A percentile compares a stretch with the other conserved stretches of the same genome.
phyloP scores from a whole-genome alignment of 2,888 invertebrate genomes.

The Plusia festucae region DNA sequence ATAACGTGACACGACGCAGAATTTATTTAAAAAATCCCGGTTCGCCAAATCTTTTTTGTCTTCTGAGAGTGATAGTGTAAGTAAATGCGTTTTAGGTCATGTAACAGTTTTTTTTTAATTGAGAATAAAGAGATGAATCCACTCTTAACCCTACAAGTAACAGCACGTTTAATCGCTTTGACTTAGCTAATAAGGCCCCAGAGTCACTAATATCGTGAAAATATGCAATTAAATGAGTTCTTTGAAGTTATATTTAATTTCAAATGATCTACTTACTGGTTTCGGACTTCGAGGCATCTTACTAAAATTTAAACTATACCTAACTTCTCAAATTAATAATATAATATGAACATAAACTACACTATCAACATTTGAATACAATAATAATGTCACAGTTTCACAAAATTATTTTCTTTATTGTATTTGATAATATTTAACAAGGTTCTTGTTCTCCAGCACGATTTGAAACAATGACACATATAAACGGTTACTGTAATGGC shows the following conservation, averaged over 20 bases:
- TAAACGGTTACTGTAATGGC: constrained; percentile 22
- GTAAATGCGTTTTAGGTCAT: too few species aligned
- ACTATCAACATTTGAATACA: background rate
- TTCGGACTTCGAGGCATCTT: constrained; percentile 48
- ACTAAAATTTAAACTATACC: background rate
- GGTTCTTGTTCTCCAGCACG: background rate
- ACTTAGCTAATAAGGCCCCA: too few species aligned
- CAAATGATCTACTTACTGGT: constrained; percentile 41
- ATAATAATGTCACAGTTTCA: background rate
- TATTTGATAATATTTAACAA: background rate
- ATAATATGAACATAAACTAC: background rate
- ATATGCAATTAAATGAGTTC: too few species aligned
- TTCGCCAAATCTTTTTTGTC: too few species aligned
- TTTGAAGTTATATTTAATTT: background rate
- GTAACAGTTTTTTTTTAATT: too few species aligned
- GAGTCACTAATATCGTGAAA: too few species aligned
- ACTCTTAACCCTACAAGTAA: too few species aligned
- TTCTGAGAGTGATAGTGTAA: too few species aligned
- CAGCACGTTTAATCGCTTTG: too few species aligned
- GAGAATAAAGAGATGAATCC: too few species aligned
- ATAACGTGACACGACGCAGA: too few species aligned
- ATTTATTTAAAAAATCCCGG: too few species aligned
- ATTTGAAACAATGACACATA: background rate
- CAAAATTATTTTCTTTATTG: background rate
- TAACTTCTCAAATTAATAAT: constrained; percentile 16